Conservation (phyloP, 2,113 vertebrate species). For the Oenanthe melanoleuca region DNA sequence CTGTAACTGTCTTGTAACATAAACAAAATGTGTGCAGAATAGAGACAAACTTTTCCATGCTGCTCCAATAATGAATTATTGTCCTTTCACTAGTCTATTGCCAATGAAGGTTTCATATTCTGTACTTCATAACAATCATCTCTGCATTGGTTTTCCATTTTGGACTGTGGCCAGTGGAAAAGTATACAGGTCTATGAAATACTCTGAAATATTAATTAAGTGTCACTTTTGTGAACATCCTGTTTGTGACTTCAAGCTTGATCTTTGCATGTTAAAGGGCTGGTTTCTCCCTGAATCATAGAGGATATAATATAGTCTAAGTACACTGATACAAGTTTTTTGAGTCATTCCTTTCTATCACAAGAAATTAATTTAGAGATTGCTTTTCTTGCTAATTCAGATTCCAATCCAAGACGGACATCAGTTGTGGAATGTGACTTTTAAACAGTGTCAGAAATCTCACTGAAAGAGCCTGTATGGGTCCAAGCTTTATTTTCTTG, state of each 20-base stretch:
- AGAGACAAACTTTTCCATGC: conserved; percentile 15
- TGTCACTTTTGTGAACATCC: conserved; percentile 13
- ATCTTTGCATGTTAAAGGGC: conserved; percentile 28
- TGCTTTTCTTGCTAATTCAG: neutral
- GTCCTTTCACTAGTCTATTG: neutral
- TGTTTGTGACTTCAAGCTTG: conserved; percentile 13
- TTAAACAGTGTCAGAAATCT: neutral
- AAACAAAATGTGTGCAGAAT: conserved; percentile 23
- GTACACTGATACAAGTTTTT: neutral
- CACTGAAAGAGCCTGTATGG: neutral
- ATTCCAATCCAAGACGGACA: neutral
- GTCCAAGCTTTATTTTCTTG: neutral
- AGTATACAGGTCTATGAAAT: neutral
- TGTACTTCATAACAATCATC: conserved; percentile 40
- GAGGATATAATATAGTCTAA: neutral
- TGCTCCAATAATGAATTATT: neutral
- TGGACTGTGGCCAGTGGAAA: conserved; percentile 48
- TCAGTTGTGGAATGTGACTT: neutral
- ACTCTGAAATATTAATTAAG: conserved; percentile 35
- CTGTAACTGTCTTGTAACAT: conserved; percentile 30
- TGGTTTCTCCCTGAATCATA: neutral
- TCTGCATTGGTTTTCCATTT: conserved; percentile 36
- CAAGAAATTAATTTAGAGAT: neutral
- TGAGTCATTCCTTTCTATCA: neutral
- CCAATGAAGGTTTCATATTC: conserved; percentile 26